Evolutionary conservation across 2,797 vertebrate genomes (phyloP).

Genomic region (Enteromius unitaeniatus): DNA sequence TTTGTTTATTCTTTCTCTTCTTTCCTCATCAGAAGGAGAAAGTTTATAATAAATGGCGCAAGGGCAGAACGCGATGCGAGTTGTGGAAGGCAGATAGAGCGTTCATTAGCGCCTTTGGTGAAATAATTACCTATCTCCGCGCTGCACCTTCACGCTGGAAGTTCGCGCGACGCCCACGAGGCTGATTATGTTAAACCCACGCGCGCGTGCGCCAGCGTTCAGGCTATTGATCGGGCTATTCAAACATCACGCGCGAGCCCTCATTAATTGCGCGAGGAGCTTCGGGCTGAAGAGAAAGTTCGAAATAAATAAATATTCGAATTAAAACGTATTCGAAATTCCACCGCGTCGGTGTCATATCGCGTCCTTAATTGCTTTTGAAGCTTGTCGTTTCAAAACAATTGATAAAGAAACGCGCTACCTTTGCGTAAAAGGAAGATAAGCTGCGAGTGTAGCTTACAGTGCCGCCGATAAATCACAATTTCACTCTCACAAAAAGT

Average conservation of each 20-base stretch:
- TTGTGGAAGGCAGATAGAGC: constrained; percentile 52
- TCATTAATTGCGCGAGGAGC: constrained; percentile 74
- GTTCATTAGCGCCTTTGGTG: constrained; percentile 65
- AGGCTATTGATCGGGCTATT: constrained; percentile 67
- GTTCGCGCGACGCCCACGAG: constrained; percentile 72
- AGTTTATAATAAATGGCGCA: constrained; percentile 52
- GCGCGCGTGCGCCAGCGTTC: constrained; percentile 60
- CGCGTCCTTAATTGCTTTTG: constrained; percentile 68
- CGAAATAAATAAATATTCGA: constrained; percentile 67
- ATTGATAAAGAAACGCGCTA: constrained; percentile 70
- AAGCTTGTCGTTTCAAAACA: constrained; percentile 75
- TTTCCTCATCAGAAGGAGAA: constrained; percentile 39
- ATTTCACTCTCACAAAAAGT: constrained; percentile 57
- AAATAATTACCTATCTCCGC: constrained; percentile 75
- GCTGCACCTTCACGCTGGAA: constrained; percentile 73
- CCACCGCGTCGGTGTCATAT: constrained; percentile 65
- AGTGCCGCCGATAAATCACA: constrained; percentile 70
- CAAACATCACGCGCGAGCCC: constrained; percentile 68
- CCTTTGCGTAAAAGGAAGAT: constrained; percentile 60
- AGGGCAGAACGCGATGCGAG: constrained; percentile 50
- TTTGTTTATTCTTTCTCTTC: constrained; percentile 41
- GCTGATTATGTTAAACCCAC: constrained; percentile 74
- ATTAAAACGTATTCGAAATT: constrained; percentile 61
- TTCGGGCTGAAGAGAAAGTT: constrained; percentile 66
- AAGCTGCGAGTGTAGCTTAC: constrained; percentile 60